A percentile compares a stretch with the other conserved stretches of the same genome.
Conservation (phyloP, 2,797 vertebrate genomes). For the Hypotaenidia philippensis region DNA sequence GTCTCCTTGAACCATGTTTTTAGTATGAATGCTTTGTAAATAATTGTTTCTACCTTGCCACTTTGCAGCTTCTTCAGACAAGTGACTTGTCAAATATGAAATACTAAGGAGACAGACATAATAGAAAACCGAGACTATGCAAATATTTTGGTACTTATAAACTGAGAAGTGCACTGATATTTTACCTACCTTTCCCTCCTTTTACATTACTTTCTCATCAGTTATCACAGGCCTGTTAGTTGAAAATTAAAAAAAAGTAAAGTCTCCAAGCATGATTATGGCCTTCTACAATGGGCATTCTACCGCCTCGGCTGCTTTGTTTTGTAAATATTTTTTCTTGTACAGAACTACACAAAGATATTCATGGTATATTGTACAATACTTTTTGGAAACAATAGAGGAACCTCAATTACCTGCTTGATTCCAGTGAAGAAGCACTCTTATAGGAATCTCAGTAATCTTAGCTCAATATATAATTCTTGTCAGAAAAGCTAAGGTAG, state of each 20-base stretch:
- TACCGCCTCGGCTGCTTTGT: background rate
- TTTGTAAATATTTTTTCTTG: background rate
- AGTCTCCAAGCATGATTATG: background rate
- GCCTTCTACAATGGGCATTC: background rate
- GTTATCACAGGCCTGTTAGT: background rate
- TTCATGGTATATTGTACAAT: background rate
- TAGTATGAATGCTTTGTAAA: background rate
- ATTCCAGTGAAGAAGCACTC: fast-evolving
- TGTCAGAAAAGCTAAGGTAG: background rate
- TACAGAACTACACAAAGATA: background rate
- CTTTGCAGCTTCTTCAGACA: background rate
- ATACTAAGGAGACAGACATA: background rate
- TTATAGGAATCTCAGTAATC: background rate
- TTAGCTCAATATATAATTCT: background rate
- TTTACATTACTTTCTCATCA: background rate
- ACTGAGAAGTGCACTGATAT: background rate
- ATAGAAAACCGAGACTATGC: background rate
- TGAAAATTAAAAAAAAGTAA: background rate
- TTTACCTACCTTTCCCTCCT: background rate
- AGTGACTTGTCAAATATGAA: background rate
- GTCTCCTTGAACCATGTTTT: background rate
- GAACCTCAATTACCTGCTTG: background rate
- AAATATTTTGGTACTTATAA: background rate
- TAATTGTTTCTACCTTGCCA: background rate
- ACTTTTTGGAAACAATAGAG: background rate